A percentile compares a stretch with the other conserved stretches of the same genome.
These are phyloP conservation scores for Typhlichthys eigenmanni DNA, from an alignment of 2,797 vertebrate genomes.

Conservation along the genomic window DNA sequence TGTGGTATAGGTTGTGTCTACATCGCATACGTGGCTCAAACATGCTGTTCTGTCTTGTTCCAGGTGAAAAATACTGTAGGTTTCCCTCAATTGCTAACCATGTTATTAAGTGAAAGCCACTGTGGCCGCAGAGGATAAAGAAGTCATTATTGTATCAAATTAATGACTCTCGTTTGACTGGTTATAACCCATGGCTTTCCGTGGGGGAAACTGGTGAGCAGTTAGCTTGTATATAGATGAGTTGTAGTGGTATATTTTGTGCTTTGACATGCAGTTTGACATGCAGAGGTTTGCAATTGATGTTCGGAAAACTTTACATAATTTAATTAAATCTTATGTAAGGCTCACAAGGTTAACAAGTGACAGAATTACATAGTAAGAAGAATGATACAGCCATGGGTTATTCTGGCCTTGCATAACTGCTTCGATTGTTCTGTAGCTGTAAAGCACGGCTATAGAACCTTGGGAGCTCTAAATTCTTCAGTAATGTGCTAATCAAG, in stretches of 20 bases:
- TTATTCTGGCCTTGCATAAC: conserved; percentile 60
- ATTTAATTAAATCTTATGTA: no score
- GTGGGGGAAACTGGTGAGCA: conserved; percentile 33
- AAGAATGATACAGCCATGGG: conserved; percentile 60
- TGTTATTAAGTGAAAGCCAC: conserved; percentile 56
- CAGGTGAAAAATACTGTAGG: conserved; percentile 46
- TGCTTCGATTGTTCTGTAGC: conserved; percentile 64
- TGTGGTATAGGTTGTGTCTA: conserved; percentile 41
- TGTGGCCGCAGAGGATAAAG: conserved; percentile 45
- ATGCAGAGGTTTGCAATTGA: conserved; percentile 23
- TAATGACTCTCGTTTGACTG: conserved; percentile 39
- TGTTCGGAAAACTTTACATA: conserved; percentile 24
- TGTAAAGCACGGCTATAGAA: conserved; percentile 64
- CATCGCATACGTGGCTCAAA: conserved; percentile 37
- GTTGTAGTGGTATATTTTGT: conserved; percentile 32
- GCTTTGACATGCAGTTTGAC: conserved; percentile 9
- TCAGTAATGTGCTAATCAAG: conserved; percentile 74
- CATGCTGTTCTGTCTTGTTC: conserved; percentile 17
- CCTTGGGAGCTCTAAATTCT: conserved; percentile 59
- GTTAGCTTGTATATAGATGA: conserved; percentile 31
- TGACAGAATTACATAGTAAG: conserved; percentile 33
- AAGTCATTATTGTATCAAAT: conserved; percentile 55
- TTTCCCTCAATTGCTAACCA: conserved; percentile 47
- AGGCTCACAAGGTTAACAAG: no score
- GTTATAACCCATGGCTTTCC: conserved; percentile 36